Conservation (phyloP, 2,113 vertebrate species). For the Pholis gunnellus region DNA sequence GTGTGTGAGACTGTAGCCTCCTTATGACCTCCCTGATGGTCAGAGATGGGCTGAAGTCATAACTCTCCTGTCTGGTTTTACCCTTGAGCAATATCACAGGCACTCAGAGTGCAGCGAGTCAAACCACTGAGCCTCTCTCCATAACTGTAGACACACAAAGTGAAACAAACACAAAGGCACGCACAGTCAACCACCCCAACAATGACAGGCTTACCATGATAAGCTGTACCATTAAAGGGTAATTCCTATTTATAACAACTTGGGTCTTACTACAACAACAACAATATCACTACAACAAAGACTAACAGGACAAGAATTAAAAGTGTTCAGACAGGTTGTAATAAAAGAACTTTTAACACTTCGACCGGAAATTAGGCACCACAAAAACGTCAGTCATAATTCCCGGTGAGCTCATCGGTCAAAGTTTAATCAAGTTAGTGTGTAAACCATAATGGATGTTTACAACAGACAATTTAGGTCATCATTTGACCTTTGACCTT, state of each 20-base stretch:
- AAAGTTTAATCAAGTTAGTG: background rate
- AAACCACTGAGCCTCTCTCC: slow-evolving; percentile 57
- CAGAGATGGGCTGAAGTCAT: slow-evolving; percentile 76
- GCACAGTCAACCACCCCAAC: slow-evolving; percentile 2
- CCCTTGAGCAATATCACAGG: slow-evolving; percentile 82
- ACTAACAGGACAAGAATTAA: background rate
- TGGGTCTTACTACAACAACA: background rate
- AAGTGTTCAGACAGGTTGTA: background rate
- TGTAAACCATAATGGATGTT: background rate
- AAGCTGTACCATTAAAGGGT: background rate
- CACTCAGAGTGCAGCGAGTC: slow-evolving; percentile 70
- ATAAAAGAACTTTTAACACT: background rate
- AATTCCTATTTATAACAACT: background rate
- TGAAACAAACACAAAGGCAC: slow-evolving; percentile 28
- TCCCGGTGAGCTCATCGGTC: background rate
- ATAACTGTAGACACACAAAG: slow-evolving; percentile 37
- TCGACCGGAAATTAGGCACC: background rate
- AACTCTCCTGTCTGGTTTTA: slow-evolving; percentile 80
- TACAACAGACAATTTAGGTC: background rate
- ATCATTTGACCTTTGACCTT: background rate
- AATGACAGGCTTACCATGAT: background rate
- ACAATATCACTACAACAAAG: background rate
- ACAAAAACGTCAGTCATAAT: background rate
- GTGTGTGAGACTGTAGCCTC: slow-evolving; percentile 57
- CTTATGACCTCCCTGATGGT: slow-evolving; percentile 76